These are phyloP conservation scores for Merluccius polli DNA, from an alignment of 2,797 vertebrate genomes.

Conservation along the genomic window DNA sequence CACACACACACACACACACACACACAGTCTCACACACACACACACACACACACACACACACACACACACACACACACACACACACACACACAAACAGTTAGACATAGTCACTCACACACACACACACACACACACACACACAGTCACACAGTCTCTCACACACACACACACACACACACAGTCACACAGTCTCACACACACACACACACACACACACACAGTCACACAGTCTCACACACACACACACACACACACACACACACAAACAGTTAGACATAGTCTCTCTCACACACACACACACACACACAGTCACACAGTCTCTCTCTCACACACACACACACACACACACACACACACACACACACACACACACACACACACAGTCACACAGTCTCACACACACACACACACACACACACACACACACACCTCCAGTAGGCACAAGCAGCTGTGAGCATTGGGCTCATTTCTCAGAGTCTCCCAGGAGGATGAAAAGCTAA, in stretches of 20 bases:
- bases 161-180: neutral
- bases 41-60: too few relatives aligned
- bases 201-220: neutral
- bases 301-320: slow-evolving; percentile 13
- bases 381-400: neutral
- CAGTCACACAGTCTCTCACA: too few relatives aligned
- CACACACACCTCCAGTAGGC: neutral
- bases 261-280: too few relatives aligned
- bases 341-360: slow-evolving; percentile 27
- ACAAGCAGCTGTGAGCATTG: neutral
- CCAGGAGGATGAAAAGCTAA: neutral
- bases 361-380: slow-evolving; percentile 17
- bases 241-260: neutral
- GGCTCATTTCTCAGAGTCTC: neutral
- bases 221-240: neutral
- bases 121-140: neutral
- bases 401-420: slow-evolving; percentile 12
- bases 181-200: neutral
- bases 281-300: slow-evolving; percentile 27
- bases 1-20: too few relatives aligned
- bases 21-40: too few relatives aligned
- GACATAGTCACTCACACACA: neutral
- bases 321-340: slow-evolving; percentile 9
- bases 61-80: too few relatives aligned
- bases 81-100: slow-evolving; percentile 34